A percentile compares a stretch with the other conserved stretches of the same genome.
Conservation (phyloP, 2,797 vertebrate species). For the Anas georgica region DNA sequence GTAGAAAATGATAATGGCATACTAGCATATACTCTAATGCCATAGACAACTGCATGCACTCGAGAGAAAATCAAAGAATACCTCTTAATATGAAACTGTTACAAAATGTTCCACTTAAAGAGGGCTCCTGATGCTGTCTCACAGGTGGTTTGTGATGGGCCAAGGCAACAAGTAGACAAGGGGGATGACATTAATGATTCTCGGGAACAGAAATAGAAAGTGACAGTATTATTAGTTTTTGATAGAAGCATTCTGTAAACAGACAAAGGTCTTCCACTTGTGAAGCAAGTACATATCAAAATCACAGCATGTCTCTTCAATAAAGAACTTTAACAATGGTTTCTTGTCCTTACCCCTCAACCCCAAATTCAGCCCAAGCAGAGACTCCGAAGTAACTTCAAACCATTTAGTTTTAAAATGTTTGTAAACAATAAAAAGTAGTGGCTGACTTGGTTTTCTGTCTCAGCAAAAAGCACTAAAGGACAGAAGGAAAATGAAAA, state of each 20-base stretch:
- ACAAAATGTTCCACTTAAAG: neutral
- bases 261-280: constrained; percentile 12
- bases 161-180: neutral
- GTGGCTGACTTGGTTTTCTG: neutral
- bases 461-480: neutral
- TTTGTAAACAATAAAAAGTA: neutral
- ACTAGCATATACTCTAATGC: neutral
- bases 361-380: neutral
- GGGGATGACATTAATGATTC: neutral
- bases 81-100: neutral
- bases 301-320: neutral
- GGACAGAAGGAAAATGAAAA: neutral
- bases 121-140: neutral
- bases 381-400: neutral
- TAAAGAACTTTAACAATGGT: neutral
- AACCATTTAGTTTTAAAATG: neutral
- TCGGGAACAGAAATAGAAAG: neutral
- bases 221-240: neutral
- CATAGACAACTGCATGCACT: neutral
- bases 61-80: neutral
- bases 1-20: neutral
- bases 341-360: neutral
- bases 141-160: neutral
- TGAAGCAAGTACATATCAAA: neutral
- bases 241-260: neutral